Conservation (phyloP, 2,113 vertebrate genomes). For the Serinus canaria region DNA sequence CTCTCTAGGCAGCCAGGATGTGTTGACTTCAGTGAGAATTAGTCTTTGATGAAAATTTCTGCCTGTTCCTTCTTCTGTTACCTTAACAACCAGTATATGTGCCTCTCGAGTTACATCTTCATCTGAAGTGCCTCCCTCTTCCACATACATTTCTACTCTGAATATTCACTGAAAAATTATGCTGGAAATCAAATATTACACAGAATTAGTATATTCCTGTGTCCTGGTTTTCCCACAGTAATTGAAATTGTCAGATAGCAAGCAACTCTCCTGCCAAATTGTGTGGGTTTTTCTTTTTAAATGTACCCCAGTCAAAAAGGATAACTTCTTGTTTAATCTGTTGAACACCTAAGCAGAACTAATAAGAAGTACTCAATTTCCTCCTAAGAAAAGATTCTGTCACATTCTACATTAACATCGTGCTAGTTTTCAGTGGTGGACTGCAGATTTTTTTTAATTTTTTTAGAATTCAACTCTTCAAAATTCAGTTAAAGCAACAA, state of each 20-base stretch:
- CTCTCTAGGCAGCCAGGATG: background rate
- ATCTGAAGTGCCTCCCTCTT: background rate
- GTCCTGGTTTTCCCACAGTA: background rate
- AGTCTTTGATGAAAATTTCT: background rate
- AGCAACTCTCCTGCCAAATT: background rate
- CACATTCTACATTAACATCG: background rate
- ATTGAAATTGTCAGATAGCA: background rate
- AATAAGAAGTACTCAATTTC: background rate
- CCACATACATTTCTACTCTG: background rate
- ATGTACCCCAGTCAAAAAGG: background rate
- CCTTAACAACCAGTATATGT: background rate
- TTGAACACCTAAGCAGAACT: background rate
- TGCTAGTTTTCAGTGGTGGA: background rate
- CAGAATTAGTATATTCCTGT: background rate
- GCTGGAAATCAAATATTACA: background rate
- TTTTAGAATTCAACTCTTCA: background rate
- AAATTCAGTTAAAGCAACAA: background rate
- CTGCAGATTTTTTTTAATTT: background rate
- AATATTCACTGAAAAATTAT: background rate
- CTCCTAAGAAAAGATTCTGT: background rate
- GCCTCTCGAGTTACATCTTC: background rate
- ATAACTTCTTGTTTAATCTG: background rate
- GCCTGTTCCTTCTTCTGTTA: background rate
- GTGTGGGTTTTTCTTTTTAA: background rate
- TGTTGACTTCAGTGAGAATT: background rate